Evolutionary conservation across 2,113 vertebrate species (phyloP).

Genomic region (Myotis davidii): DNA sequence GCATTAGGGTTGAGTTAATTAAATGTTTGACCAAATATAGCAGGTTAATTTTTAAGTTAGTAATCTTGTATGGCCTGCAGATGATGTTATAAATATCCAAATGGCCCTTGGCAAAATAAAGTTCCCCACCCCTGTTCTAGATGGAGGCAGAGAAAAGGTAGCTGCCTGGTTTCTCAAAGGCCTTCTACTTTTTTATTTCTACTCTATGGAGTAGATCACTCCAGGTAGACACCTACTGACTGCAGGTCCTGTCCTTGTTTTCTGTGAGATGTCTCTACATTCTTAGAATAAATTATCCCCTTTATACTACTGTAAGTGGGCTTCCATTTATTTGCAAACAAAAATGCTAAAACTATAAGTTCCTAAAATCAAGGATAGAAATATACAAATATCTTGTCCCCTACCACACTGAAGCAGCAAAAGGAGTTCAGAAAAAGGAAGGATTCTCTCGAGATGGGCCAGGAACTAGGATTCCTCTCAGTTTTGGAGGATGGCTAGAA

Average conservation of each 20-base stretch:
- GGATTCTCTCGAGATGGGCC: not conserved
- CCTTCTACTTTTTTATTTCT: not conserved
- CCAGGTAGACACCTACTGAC: not conserved
- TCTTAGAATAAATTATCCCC: not conserved
- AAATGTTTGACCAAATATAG: no score
- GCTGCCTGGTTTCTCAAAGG: not conserved
- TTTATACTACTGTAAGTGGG: not conserved
- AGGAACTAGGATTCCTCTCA: not conserved
- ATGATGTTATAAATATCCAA: not conserved
- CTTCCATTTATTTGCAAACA: not conserved
- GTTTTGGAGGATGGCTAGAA: not conserved
- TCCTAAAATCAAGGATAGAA: not conserved
- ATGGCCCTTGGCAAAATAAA: no score
- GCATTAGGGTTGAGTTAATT: no score
- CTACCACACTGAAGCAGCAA: not conserved
- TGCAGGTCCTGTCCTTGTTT: not conserved
- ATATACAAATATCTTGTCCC: not conserved
- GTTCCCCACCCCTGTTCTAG: no score
- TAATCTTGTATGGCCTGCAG: no score
- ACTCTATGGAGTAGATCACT: not conserved
- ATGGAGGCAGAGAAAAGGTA: not conserved
- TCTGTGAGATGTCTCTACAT: not conserved
- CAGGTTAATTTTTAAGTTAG: no score
- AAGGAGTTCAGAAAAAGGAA: not conserved
- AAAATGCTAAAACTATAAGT: not conserved